A percentile compares a stretch with the other conserved stretches of the same genome.
Evolutionary conservation across 1,140 invertebrate species (phyloP).

Genomic region (Anastatus disparis): DNA sequence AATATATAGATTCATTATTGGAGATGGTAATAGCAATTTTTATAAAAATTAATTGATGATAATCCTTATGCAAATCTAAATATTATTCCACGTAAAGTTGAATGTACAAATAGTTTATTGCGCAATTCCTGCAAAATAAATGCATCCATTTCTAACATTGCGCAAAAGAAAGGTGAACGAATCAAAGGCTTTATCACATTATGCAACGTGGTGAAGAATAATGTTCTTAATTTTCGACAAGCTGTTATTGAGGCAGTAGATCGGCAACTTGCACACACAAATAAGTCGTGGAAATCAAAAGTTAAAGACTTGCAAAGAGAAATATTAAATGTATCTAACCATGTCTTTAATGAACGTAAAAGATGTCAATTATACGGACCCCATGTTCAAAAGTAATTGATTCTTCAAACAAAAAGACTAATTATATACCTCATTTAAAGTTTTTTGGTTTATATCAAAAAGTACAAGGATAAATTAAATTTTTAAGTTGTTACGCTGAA

Average conservation of each 20-base stretch:
- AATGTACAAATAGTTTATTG: too few relatives aligned
- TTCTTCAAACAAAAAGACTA: neutral
- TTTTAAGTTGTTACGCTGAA: too few relatives aligned
- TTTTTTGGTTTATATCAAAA: too few relatives aligned
- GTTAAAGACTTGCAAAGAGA: neutral
- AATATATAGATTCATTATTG: constrained; percentile 52
- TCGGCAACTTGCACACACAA: neutral
- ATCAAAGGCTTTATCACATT: neutral
- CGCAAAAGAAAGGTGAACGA: neutral
- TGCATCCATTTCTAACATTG: neutral
- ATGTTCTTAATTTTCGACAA: constrained; percentile 8
- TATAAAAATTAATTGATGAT: constrained; percentile 45
- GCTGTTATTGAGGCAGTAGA: constrained; percentile 10
- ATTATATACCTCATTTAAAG: too few relatives aligned
- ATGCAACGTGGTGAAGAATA: constrained; percentile 1
- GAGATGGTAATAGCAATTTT: constrained; percentile 51
- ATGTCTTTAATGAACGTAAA: neutral
- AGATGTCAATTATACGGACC: constrained; percentile 2
- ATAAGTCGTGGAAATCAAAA: neutral
- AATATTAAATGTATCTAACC: neutral
- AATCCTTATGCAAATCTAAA: neutral
- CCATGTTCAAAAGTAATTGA: constrained; percentile 8
- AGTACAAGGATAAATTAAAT: too few relatives aligned
- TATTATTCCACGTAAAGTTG: constrained; percentile 16
- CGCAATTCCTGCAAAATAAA: constrained; percentile 24